Base-by-base conservation (phyloP, 1,140 invertebrate species). In the Pseudomyrmex gracilis region DNA sequence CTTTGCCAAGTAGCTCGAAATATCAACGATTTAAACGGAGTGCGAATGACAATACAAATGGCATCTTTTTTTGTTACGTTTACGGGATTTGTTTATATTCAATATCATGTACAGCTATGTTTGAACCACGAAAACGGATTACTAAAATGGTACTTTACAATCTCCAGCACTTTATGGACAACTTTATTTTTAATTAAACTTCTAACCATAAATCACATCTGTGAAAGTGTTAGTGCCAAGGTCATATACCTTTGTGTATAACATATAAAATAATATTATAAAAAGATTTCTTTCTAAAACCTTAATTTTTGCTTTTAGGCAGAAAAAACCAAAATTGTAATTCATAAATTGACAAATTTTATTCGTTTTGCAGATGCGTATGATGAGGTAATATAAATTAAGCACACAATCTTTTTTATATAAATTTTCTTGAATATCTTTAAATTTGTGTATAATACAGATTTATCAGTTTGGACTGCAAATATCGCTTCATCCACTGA, bases 181-280 rank as follows among this genome's bases (percentile, higher is more conserved):
- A 1, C 0, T 20, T 13, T 76, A 51, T 20, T 13, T n/a, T 13
- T 64, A 15, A 43, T 1, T 13, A 64, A 34, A 51, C 5, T 76
- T 0, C 34, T 76, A 34, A 34, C 22, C 15, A 17, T 76, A 49
- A 76, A 76, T 24, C 24, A 76, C 34, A 5, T 51, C 1, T 76
- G 73, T 3, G 73, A 80, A 67, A 80, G 1, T 10, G 51, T 80
- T 58, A 70, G 34, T 8, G 13, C 7, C 13, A 80, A 80, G 64
- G 64, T 80, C 12, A 66, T 8, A 0, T 47, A 17, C 47, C 22
- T 24, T 47, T 47, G 24, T 24, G n/a, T n/a, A n/a, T n/a, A n/a
- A 2, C 24, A 24, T n/a, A n/a, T 20, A 0, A 2, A 3, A 2
- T n/a, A 17, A 17, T 34, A 24, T 10, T 49, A 34, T 51, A 45